These are phyloP conservation scores for Luperina testacea DNA, from an alignment of 2,888 invertebrate species.

Conservation along the genomic window DNA sequence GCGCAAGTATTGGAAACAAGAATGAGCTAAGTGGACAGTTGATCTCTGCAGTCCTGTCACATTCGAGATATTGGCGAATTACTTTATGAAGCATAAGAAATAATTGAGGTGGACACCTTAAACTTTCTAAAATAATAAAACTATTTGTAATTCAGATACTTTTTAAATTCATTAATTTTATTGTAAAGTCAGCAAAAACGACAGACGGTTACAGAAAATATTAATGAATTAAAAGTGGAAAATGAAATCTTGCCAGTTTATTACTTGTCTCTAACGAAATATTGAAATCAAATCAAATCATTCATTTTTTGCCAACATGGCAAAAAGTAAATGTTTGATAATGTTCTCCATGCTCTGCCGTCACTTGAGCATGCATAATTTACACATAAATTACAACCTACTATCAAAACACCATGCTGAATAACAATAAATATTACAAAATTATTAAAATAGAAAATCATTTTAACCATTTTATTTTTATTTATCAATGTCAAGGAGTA, in stretches of 20 bases:
- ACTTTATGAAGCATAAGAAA: slow-evolving; percentile 1
- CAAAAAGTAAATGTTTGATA: no score
- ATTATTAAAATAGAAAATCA: no score
- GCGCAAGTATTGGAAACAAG: slow-evolving; percentile 43
- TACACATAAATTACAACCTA: no score
- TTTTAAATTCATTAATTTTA: background rate
- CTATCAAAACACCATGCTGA: no score
- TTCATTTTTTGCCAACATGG: no score
- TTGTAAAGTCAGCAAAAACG: background rate
- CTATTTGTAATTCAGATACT: background rate
- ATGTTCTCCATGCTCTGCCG: no score
- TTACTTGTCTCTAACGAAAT: background rate
- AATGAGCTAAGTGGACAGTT: slow-evolving; percentile 16
- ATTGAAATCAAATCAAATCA: background rate
- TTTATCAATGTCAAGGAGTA: no score
- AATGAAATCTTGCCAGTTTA: background rate
- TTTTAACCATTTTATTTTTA: no score
- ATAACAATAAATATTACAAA: no score
- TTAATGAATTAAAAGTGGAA: background rate
- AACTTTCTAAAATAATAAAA: slow-evolving; percentile 4
- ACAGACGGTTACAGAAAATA: no score
- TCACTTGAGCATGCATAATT: no score
- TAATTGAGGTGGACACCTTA: background rate
- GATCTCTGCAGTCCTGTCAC: slow-evolving; percentile 17
- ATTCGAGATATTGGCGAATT: slow-evolving; percentile 26